These are phyloP conservation scores for Stichopus chloronotus DNA, from an alignment of 35 echinoderm and acorn worm species.

Conservation along the genomic window DNA sequence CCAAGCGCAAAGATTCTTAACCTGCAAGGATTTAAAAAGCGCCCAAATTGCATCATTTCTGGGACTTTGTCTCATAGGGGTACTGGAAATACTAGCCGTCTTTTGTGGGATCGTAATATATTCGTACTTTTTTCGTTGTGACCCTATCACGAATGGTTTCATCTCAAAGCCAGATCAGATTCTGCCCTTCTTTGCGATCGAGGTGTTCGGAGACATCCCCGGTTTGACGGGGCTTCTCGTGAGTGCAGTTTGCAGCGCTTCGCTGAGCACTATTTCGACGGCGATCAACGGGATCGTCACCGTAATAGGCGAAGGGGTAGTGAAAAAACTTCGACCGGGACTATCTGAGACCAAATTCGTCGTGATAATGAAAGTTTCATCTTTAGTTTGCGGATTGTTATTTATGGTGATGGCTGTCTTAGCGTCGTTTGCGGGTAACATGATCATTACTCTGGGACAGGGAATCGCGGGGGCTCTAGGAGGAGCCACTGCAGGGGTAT, in stretches of 20 bases:
- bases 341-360: neutral
- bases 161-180: slow-evolving; percentile 20
- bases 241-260: slow-evolving; percentile 25
- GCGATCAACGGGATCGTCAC: slow-evolving; percentile 11
- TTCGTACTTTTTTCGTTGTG: slow-evolving; percentile 1
- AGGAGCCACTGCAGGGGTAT: neutral
- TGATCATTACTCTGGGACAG: neutral
- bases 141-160: neutral
- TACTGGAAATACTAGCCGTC: slow-evolving; percentile 1
- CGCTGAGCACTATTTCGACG: slow-evolving; percentile 17
- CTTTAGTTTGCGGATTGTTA: neutral
- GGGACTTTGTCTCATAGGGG: neutral
- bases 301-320: neutral
- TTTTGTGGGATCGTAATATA: neutral
- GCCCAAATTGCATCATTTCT: neutral
- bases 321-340: slow-evolving; percentile 16
- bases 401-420: neutral
- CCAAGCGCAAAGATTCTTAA: slow-evolving; percentile 42
- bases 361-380: neutral
- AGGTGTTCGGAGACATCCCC: slow-evolving; percentile 14
- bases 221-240: slow-evolving; percentile 12
- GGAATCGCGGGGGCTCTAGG: slow-evolving; percentile 13
- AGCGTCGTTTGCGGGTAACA: neutral
- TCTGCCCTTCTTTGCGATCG: slow-evolving; percentile 24
- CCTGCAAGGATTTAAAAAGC: slow-evolving; percentile 17